A percentile compares a stretch with the other conserved stretches of the same genome.
phyloP scores from a whole-genome alignment of 2,113 vertebrate genomes.

The Anguilla japonica region DNA sequence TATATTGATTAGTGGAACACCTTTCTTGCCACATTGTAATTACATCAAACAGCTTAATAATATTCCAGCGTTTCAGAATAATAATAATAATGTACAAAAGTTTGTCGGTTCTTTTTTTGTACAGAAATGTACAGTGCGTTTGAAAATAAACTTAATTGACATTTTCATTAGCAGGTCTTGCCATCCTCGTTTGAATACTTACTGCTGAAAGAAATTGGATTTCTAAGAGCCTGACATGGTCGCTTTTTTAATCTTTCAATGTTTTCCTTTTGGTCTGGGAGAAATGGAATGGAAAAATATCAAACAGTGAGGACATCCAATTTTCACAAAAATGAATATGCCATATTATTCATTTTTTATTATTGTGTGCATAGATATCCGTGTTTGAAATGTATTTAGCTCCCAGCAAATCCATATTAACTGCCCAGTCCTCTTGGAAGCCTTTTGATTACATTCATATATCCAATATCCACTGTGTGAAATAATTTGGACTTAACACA shows the following conservation, averaged over 20 bases:
- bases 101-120: background rate
- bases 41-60: no score
- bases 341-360: background rate
- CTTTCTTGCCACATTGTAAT: no score
- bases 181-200: background rate
- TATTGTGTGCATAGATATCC: no score
- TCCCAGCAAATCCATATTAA: no score
- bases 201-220: background rate
- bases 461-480: background rate
- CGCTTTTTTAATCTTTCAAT: background rate
- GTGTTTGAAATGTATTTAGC: no score
- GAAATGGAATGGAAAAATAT: background rate
- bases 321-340: background rate
- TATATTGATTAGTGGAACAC: no score
- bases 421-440: no score
- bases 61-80: no score
- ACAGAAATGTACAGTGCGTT: background rate
- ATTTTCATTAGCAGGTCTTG: background rate
- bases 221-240: background rate
- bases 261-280: background rate
- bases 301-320: background rate
- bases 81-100: no score
- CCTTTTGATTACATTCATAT: background rate
- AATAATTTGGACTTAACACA: background rate
- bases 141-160: background rate